Conservation (phyloP, 64 coral and sea anemone species). For the Montipora cactus region DNA sequence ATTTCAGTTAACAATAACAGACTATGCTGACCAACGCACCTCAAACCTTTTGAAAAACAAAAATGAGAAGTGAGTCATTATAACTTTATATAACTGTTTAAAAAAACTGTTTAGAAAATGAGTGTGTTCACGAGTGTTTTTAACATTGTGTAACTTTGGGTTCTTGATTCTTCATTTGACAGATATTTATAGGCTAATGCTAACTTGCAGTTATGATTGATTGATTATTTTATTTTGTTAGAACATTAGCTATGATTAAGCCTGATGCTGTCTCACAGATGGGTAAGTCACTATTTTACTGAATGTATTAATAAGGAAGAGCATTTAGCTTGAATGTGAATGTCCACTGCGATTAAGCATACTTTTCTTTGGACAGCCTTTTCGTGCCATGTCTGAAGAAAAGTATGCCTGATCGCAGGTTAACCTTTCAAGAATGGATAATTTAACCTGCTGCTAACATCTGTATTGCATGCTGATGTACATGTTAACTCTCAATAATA, state of each 20-base stretch:
- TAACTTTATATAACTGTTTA: background rate
- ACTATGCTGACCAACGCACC: constrained; percentile 86
- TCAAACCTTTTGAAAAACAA: constrained; percentile 72
- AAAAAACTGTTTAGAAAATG: too few species aligned
- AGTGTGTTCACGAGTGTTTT: too few species aligned
- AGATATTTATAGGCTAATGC: background rate
- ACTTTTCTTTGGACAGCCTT: too few species aligned
- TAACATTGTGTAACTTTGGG: background rate
- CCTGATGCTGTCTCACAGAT: constrained; percentile 86
- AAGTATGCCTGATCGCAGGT: too few species aligned
- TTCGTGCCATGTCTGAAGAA: too few species aligned
- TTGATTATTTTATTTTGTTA: constrained; percentile 1
- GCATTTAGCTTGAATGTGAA: too few species aligned
- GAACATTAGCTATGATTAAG: constrained; percentile 92
- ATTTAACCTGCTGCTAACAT: too few species aligned
- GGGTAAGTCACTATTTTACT: constrained; percentile 45
- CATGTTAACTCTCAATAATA: too few species aligned
- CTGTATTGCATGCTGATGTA: too few species aligned
- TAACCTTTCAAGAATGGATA: too few species aligned
- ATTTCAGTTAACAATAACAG: constrained; percentile 76
- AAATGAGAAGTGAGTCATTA: constrained; percentile 80
- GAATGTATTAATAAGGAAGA: too few species aligned
- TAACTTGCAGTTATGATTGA: background rate
- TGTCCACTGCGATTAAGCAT: too few species aligned
- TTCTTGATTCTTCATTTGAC: background rate